Base-by-base conservation (phyloP, 2,113 vertebrate species). In the Ciconia stormi region DNA sequence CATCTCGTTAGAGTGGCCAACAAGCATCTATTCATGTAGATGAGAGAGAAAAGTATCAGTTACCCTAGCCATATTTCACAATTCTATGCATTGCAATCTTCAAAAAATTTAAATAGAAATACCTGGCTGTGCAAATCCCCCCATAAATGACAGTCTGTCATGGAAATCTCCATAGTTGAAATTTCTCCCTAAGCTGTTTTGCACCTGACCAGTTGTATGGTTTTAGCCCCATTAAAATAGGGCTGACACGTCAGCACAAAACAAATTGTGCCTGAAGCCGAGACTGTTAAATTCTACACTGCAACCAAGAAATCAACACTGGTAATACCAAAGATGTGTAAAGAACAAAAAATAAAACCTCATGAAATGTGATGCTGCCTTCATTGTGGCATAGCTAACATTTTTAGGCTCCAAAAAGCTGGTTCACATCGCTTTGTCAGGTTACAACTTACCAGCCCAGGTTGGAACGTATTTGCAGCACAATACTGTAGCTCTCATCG, bases 241-340 rank as follows among this genome's bases (percentile, higher is more conserved):
- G 53, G 65, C 13, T 23, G n/a, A 93, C 22, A 38, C 62, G 91
- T 95, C 66, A 95, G 55, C 82, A 96, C 83, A 96, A 97, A 93
- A 84, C 23, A 97, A 98, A 96, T 58, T 73, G 58, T 95, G 40
- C 69, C 93, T 95, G 77, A 97, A 98, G 96, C 65, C 74, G 58
- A 71, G 69, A 89, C 92, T 89, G 93, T 90, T 93, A 92, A 96
- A 95, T 96, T 93, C 84, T 91, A 71, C 38, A 67, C 53, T 78
- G 53, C 40, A 77, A 88, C 67, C 94, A 96, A 93, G 59, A 95
- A 95, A 88, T 84, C 71, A 87, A 71, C 49, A 96, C 40, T 50
- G 15, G 32, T 56, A 69, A 76, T 85, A 67, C 23, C 38, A 63
- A 96, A 50, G 36, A 34, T 53, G 34, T 17, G 7, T 61, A 76